phyloP scores from a whole-genome alignment of 2,113 vertebrate species.

The Pluvialis apricaria region DNA sequence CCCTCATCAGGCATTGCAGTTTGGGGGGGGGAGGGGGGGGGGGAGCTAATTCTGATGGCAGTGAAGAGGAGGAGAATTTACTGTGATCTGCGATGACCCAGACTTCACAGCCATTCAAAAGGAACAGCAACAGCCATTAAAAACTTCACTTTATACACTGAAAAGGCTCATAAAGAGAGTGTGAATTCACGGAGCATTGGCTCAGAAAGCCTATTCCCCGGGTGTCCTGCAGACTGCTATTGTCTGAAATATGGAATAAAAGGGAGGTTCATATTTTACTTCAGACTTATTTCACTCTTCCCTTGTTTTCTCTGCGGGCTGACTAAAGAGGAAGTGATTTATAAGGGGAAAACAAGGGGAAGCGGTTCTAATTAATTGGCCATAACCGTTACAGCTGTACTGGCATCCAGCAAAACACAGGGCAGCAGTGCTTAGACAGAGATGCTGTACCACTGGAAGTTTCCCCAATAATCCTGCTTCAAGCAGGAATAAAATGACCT shows the following conservation, averaged over 20 bases:
- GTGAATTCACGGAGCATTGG: slow-evolving; percentile 7
- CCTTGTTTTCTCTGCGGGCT: not conserved
- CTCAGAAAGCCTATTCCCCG: slow-evolving; percentile 35
- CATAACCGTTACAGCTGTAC: not conserved
- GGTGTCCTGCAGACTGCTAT: not conserved
- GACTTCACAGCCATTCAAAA: slow-evolving; percentile 14
- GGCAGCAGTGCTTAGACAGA: not conserved
- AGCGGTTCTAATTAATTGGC: slow-evolving; percentile 45
- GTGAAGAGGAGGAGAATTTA: not conserved
- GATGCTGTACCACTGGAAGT: not conserved
- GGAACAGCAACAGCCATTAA: slow-evolving; percentile 13
- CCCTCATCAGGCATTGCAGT: not conserved
- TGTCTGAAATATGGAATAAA: slow-evolving; percentile 30
- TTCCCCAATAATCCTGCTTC: not conserved
- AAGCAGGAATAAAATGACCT: not conserved
- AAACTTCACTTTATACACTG: not conserved
- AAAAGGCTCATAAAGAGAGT: slow-evolving; percentile 31
- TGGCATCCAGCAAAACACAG: not conserved
- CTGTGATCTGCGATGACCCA: not conserved
- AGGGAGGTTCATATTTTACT: slow-evolving; percentile 41
- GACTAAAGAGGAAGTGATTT: slow-evolving; percentile 50
- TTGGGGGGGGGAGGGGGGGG: too few relatives aligned
- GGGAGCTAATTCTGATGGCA: not conserved
- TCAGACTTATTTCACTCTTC: not conserved
- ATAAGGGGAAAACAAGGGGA: slow-evolving; percentile 42